phyloP scores from a whole-genome alignment of 2,113 vertebrate genomes.

The Neodontobutis hainanensis region DNA sequence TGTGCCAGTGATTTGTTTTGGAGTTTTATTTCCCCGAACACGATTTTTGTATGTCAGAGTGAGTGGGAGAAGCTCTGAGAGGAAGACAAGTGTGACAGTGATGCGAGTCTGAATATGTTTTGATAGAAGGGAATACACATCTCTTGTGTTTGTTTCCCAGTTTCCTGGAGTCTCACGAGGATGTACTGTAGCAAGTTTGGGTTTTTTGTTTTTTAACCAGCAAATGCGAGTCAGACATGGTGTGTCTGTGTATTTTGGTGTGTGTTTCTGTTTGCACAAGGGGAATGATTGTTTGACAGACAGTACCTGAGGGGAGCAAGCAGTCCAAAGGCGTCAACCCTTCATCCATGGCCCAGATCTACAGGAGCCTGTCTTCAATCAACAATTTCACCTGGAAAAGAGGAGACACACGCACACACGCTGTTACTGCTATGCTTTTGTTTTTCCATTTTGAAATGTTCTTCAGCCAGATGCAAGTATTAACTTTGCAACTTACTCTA shows the following conservation, averaged over 20 bases:
- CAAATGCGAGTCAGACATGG: neutral
- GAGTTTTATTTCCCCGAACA: slow-evolving; percentile 46
- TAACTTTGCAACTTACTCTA: neutral
- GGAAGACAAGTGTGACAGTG: slow-evolving; percentile 47
- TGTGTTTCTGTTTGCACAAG: slow-evolving; percentile 2
- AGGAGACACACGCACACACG: slow-evolving; percentile 18
- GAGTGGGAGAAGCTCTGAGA: slow-evolving; percentile 28
- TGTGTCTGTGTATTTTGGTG: slow-evolving; percentile 24
- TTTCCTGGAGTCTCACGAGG: neutral
- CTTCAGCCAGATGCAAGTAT: neutral
- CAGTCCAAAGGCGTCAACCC: slow-evolving; percentile 79
- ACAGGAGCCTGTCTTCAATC: slow-evolving; percentile 39
- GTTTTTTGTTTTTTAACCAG: neutral
- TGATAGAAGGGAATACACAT: slow-evolving; percentile 27
- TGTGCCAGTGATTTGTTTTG: slow-evolving; percentile 52
- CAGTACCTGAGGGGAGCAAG: slow-evolving; percentile 77
- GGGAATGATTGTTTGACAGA: slow-evolving; percentile 25
- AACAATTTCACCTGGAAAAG: slow-evolving; percentile 39
- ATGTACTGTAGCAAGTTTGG: neutral
- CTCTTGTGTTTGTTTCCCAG: neutral
- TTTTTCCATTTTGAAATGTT: slow-evolving; percentile 2
- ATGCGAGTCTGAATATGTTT: slow-evolving; percentile 35
- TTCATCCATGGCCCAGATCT: slow-evolving; percentile 68
- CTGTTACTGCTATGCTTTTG: slow-evolving; percentile 12
- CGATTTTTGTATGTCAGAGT: slow-evolving; percentile 21